Evolutionary conservation across 2,113 vertebrate species (phyloP), one percentile per base, ranked within the genome.

Genomic region (Rhinoderma darwinii): DNA sequence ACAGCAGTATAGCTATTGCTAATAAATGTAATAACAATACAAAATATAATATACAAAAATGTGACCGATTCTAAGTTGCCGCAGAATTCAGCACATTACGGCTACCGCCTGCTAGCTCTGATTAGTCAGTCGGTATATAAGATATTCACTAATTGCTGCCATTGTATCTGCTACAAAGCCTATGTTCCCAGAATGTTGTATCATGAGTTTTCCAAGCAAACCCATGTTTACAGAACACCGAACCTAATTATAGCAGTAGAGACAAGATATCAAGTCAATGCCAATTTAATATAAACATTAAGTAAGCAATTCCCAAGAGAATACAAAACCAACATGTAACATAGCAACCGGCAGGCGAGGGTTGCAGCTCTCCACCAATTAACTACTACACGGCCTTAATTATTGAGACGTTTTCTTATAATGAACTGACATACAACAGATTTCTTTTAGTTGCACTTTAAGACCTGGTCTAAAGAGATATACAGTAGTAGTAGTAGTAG

Each of bases 191-290:
- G 77, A 70, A 73, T 39, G 54, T 74, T 39, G 66, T 61, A 51
- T 70, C 37, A 54, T 20, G 54, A 61, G 39, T 77, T 83, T 85
- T 81, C 77, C 35, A 59, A 44, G 63, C 63, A 75, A 81, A 44
- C n/a, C 77, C 47, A 81, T 81, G 77, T 86, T 86, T 86, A 86
- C 74, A 72, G 77, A 81, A 86, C 77, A 86, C 35, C 18, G 22
- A 51, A 74, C 77, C 77, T 86, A 72, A 86, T 86, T 86, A 79
- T 86, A 81, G 77, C 83, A 22, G 72, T 18, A 20, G 41, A 86
- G 85, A 86, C 85, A 81, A 86, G 78, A 82, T 59, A 86, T 59
- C 32, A 68, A 81, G 85, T 68, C 85, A 86, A 86, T 86, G 77
- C 63, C 77, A 81, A 51, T 86, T 85, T 85, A 85, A 85, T 85